Conservation (phyloP, 2,113 vertebrate species). For the Dryoscopus gambensis region DNA sequence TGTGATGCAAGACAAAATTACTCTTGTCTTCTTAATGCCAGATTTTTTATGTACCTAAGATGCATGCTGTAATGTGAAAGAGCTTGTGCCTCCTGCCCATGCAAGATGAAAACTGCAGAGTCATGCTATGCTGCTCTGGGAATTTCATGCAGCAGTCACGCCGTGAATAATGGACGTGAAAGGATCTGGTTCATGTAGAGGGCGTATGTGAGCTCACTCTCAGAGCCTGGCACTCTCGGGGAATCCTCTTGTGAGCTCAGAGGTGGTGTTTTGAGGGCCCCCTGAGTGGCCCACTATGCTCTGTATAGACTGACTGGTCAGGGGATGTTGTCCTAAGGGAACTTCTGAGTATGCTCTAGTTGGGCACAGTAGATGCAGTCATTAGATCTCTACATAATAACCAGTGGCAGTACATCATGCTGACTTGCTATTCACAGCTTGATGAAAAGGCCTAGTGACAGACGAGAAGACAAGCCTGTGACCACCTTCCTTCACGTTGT, state of each 20-base stretch:
- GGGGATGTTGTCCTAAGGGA: not conserved
- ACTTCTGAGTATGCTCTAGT: not conserved
- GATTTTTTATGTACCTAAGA: not conserved
- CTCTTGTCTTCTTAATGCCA: not conserved
- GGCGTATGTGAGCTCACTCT: not conserved
- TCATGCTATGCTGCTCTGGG: not conserved
- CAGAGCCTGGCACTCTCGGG: not conserved
- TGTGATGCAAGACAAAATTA: not conserved
- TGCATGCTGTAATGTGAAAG: not conserved
- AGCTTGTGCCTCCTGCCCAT: not conserved
- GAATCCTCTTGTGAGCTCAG: not conserved
- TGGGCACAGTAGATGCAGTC: not conserved
- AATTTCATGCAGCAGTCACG: not conserved
- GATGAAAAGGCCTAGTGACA: constrained; percentile 2
- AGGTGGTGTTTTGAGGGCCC: not conserved
- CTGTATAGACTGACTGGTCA: not conserved
- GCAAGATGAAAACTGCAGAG: not conserved
- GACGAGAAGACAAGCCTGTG: not conserved
- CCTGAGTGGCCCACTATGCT: not conserved
- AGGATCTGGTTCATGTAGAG: not conserved
- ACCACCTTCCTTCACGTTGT: not conserved
- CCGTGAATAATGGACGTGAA: not conserved
- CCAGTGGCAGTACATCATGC: not conserved
- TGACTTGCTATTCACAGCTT: constrained; percentile 18
- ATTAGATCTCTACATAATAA: not conserved